Evolutionary conservation across 2,113 vertebrate species (phyloP).

Genomic region (Ictalurus furcatus): DNA sequence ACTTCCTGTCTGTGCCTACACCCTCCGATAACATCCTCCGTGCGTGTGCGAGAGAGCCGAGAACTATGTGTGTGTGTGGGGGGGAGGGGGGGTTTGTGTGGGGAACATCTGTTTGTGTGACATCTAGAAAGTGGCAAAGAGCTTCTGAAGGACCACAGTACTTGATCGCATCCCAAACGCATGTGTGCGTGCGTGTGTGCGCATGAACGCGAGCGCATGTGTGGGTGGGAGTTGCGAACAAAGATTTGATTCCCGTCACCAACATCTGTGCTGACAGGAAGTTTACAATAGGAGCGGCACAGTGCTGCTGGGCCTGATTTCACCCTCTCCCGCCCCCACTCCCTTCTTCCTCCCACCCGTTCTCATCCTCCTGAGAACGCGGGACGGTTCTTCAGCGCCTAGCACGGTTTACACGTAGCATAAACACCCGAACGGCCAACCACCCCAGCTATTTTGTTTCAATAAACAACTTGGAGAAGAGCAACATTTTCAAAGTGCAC

Average conservation of each 20-base stretch:
- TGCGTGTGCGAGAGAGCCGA: not conserved
- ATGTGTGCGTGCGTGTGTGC: slow-evolving; percentile 49
- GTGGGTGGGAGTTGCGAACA: slow-evolving; percentile 63
- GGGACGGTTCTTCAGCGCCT: slow-evolving; percentile 64
- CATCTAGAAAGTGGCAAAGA: not conserved
- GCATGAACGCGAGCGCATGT: slow-evolving; percentile 53
- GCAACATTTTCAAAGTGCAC: not conserved
- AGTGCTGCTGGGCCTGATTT: slow-evolving; percentile 14
- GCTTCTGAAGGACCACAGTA: not conserved
- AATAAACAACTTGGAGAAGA: slow-evolving; percentile 49
- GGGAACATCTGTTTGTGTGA: slow-evolving; percentile 28
- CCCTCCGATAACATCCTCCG: slow-evolving; percentile 44
- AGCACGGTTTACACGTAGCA: slow-evolving; percentile 71
- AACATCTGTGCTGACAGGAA: slow-evolving; percentile 72
- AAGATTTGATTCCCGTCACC: slow-evolving; percentile 70
- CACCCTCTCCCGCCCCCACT: not conserved
- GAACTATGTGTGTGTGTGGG: not conserved
- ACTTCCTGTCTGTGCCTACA: slow-evolving; percentile 55
- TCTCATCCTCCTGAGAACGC: slow-evolving; percentile 43
- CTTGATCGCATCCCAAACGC: not conserved
- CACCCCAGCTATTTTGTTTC: slow-evolving; percentile 59
- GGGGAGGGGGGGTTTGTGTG: not conserved
- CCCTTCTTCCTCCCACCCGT: slow-evolving; percentile 29
- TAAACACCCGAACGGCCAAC: slow-evolving; percentile 71
- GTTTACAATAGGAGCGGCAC: slow-evolving; percentile 71